phyloP scores from a whole-genome alignment of 2,888 invertebrate species.

The Ormia ochracea region DNA sequence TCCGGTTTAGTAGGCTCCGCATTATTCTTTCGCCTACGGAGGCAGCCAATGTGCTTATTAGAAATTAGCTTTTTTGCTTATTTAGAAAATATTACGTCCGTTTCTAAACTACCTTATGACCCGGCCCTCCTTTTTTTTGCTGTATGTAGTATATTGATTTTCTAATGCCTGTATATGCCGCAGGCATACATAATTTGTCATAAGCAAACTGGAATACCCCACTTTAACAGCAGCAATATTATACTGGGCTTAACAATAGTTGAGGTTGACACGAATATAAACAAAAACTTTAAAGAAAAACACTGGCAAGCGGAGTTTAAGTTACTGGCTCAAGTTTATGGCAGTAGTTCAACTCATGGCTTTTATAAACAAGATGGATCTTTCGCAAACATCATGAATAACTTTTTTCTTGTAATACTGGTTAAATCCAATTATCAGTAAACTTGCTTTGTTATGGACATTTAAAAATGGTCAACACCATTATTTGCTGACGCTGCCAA shows the following conservation, averaged over 20 bases:
- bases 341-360: not conserved
- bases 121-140: not conserved
- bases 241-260: slow-evolving; percentile 34
- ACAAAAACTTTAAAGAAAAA: slow-evolving; percentile 20
- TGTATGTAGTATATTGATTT: not conserved
- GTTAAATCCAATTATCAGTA: too few species aligned
- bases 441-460: too few species aligned
- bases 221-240: not conserved
- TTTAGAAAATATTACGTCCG: too few species aligned
- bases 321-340: not conserved
- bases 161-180: slow-evolving; percentile 31
- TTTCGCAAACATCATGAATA: too few species aligned
- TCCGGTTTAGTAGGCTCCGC: too few species aligned
- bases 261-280: slow-evolving; percentile 31
- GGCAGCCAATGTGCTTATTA: too few species aligned
- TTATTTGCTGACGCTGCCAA: too few species aligned
- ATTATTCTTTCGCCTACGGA: too few species aligned
- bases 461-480: too few species aligned
- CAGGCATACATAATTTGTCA: slow-evolving; percentile 39
- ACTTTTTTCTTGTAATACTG: too few species aligned
- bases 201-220: slow-evolving; percentile 29
- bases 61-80: too few species aligned
- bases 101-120: not conserved
- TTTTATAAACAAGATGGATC: too few species aligned
- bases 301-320: not conserved